Base-by-base conservation (phyloP, 1,140 invertebrate species). In the Copidosoma floridanum region DNA sequence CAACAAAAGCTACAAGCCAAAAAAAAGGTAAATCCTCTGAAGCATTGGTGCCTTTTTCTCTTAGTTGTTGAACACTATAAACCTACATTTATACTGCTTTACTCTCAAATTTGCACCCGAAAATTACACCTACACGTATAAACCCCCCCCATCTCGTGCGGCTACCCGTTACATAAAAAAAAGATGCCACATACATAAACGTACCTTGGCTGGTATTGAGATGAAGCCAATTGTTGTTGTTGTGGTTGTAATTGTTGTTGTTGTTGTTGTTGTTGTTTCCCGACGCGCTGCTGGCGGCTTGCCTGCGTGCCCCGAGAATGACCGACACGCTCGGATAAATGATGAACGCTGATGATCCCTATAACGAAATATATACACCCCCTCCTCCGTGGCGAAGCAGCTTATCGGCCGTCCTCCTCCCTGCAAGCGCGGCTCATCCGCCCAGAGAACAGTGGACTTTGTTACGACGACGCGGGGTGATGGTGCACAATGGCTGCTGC, bases 281-380 rank as follows among this genome's bases (percentile, higher is more conserved):
- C 50, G 12, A 51, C 40, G 18, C 24, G 12, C 14, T 20, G 38
- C 20, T 16, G 40, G 32, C 26, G 21, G 57, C 29, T 29, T 53
- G 50, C 37, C 27, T 50, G 59, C 59, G 59, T 23, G 52, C 44
- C 32, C 52, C 59, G 52, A 55, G 52, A 21, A 61, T 50, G 20
- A 50, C 26, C 20, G 52, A 55, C 3, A 61, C 52, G 51, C 59
- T 61, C 26, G 59, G 59, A 21, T 55, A 55, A 61, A 61, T 50
- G 59, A 23, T 51, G 27, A n/a, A 1, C 18, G 43, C 43, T 23
- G 40, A 4, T 12, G 40, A n/a, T 4, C 10, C n/a, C n/a, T n/a
- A n/a, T n/a, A n/a, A n/a, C n/a, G n/a, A n/a, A n/a, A n/a, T n/a
- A n/a, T n/a, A 35, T 35, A 6, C 14, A 35, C 32, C 32, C 32